Evolutionary conservation across 2,797 vertebrate species (phyloP), one percentile per base, ranked within the genome.

Genomic region (Coregonus ussuriensis): DNA sequence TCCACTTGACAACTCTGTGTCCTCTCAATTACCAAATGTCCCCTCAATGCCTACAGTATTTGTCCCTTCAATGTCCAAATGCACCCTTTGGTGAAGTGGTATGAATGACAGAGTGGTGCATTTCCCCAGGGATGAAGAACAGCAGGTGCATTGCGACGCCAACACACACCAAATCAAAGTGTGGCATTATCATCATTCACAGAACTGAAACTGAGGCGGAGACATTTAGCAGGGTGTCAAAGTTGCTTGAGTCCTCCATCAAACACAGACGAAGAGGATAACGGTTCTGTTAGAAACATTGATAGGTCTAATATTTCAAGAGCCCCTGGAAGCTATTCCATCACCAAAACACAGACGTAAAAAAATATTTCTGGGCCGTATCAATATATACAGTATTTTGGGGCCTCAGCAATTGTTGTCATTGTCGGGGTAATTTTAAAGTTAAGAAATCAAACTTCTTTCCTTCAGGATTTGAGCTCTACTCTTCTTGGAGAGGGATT

Each of bases 241-340:
- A 89, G 79, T 83, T 72, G 16, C 85, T 84, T 82, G 74, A 85
- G 85, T 86, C 87, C 83, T 91, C 90, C 86, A 90, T 91, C 91
- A 90, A 81, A 88, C 88, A 86, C 87, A 81, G 71, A 87, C 78
- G 18, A 70, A 53, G 80, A 84, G 86, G 89, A 92, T 88, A 91
- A 91, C 91, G 86, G 86, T 85, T 86, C 82, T 89, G 90, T 90
- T 90, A 90, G 71, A 81, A 88, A 83, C 41, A 76, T 76, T 90
- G 91, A 90, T 90, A 89, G 87, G 83, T 78, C 67, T 88, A 87
- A 92, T 92, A 91, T 84, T 89, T 92, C 88, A 91, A 81, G 82
- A 80, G 84, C 77, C 74, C 81, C 89, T 81, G 77, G 76, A 81
- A 89, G 88, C 82, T 73, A 74, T 86, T 85, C 82, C 77, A 87